phyloP scores from a whole-genome alignment of 2,113 vertebrate species.

The Cacatua alba region DNA sequence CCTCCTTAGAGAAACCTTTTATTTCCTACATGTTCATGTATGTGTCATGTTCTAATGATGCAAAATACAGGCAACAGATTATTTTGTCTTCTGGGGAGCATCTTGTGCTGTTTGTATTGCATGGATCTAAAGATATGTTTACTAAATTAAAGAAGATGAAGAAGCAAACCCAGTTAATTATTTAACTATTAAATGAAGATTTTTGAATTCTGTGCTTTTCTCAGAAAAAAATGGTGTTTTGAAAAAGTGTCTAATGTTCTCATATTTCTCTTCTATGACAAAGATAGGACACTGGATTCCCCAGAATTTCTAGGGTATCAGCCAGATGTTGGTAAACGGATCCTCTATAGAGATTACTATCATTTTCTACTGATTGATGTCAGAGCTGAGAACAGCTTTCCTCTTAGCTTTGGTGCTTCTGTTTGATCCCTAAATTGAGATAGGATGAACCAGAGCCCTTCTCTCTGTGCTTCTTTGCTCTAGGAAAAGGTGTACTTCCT shows the following conservation, averaged over 20 bases:
- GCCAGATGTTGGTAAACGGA: background rate
- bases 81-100: background rate
- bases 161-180: background rate
- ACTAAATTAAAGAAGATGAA: background rate
- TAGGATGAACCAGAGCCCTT: background rate
- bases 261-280: background rate
- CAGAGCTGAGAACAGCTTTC: background rate
- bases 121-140: background rate
- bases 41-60: background rate
- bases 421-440: background rate
- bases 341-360: background rate
- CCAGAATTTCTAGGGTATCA: background rate
- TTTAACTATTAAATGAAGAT: background rate
- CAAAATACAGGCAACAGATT: fast-evolving
- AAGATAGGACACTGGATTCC: background rate
- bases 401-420: background rate
- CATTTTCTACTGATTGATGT: background rate
- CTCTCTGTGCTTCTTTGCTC: background rate
- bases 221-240: background rate
- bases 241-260: background rate
- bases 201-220: background rate
- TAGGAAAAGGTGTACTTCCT: background rate
- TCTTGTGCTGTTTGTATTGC: fast-evolving
- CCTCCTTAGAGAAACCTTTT: background rate
- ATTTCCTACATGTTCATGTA: background rate